Evolutionary conservation across 35 echinoderm and acorn worm genomes (phyloP), one percentile per base, ranked within the genome.

Genomic region (Acanthaster planci): DNA sequence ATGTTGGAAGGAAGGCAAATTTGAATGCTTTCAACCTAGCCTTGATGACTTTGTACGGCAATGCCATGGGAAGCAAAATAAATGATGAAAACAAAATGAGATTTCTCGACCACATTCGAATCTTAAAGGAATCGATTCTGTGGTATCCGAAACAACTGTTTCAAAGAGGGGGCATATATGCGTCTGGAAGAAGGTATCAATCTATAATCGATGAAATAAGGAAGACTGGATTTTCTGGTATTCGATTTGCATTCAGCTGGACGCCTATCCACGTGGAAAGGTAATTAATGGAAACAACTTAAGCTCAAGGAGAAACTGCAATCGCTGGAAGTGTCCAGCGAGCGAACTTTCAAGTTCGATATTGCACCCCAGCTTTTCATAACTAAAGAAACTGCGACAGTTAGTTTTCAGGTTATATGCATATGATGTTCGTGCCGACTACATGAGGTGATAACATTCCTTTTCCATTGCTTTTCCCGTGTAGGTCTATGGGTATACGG

Each of bases 1-100:
- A 87, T 37, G 86, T 87, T 29, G 86, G 86, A 34, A 16, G 9
- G 1, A 87, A 56, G 39, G 12, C 40, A 27, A 79, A 38, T 23
- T 55, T 87, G 30, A 87, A 39, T 10, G 36, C 40, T 36, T 21
- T 80, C n/a, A 87, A 87, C 35, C 8, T 44, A 15, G 5, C 23
- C 23, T 8, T 68, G 32, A 23, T 68, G 21, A 22, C 22, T n/a
- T 30, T 23, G 9, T 68, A 68, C 60, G 42, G 42, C 42, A 47
- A 12, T 47, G 42, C 42, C 10, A 23, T 68, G 22, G 22, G 60
- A 27, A 9, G 22, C 10, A 12, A 30, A 68, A 68, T 23, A n/a
- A 8, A 2, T 10, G 0, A 23, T 4, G 8, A n/a, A 30, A 68
- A 30, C 60, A 10, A 23, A 8, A 23, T 34, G 8, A 23, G 1